Conservation (phyloP, 2,113 vertebrate species). For the Percopsis transmontana region DNA sequence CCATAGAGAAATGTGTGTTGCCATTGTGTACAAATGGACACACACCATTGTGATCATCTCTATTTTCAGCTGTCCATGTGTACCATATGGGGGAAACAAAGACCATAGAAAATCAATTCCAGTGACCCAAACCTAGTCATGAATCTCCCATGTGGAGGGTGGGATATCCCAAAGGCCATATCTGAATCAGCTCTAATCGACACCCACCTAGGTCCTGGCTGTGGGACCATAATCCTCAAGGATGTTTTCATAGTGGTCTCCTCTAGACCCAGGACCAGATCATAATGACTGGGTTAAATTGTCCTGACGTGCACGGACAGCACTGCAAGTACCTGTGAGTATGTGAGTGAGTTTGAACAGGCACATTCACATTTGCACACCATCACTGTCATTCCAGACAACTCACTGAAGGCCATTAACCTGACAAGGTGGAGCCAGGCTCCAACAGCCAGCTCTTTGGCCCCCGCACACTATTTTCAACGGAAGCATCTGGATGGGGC, state of each 20-base stretch:
- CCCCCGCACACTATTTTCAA: slow-evolving; percentile 67
- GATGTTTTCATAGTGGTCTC: slow-evolving; percentile 58
- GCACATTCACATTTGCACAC: slow-evolving; percentile 45
- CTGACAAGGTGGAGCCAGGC: slow-evolving; percentile 63
- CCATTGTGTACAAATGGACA: background rate
- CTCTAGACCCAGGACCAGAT: slow-evolving; percentile 30
- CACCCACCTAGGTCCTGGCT: slow-evolving; percentile 47
- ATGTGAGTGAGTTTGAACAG: slow-evolving; percentile 22
- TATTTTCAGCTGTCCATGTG: background rate
- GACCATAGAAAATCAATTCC: slow-evolving; percentile 20
- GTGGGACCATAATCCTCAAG: slow-evolving; percentile 44
- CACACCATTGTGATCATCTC: background rate
- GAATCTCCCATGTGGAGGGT: slow-evolving; percentile 50
- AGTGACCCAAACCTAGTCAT: slow-evolving; percentile 40
- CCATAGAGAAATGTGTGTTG: slow-evolving; percentile 17
- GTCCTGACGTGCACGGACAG: slow-evolving; percentile 52
- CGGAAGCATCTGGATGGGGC: slow-evolving; percentile 81
- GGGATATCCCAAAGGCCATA: slow-evolving; percentile 42
- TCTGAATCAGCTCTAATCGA: slow-evolving; percentile 50
- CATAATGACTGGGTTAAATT: slow-evolving; percentile 46
- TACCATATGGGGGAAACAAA: background rate
- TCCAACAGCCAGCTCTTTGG: slow-evolving; percentile 63
- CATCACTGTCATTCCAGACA: slow-evolving; percentile 45
- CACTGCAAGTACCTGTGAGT: slow-evolving; percentile 35
- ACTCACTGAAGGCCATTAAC: slow-evolving; percentile 69